Conservation (phyloP, 2,113 vertebrate species). For the Megalops atlanticus region DNA sequence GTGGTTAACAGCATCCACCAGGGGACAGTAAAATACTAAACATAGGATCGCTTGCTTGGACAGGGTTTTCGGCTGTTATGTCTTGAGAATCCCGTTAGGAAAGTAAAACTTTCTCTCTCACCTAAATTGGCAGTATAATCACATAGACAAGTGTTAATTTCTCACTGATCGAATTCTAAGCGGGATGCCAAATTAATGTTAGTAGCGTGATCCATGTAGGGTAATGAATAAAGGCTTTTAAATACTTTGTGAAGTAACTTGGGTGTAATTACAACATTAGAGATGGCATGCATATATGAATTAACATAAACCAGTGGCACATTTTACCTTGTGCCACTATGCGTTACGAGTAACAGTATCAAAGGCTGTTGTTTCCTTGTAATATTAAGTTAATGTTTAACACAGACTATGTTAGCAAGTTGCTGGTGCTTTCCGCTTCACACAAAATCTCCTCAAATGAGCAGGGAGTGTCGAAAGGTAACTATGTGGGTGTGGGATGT, state of each 20-base stretch:
- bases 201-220: not conserved
- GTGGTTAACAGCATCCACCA: conserved; percentile 48
- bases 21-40: conserved; percentile 57
- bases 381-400: not conserved
- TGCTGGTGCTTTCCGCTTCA: not conserved
- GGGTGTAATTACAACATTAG: not conserved
- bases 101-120: conserved; percentile 6
- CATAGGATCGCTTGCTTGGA: not conserved
- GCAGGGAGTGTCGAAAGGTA: not conserved
- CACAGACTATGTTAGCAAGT: not conserved
- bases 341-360: not conserved
- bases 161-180: conserved; percentile 39
- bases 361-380: not conserved
- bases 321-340: not conserved
- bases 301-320: too few relatives aligned
- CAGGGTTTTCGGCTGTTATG: not conserved
- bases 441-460: not conserved
- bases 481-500: not conserved
- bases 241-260: not conserved
- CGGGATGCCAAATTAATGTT: not conserved
- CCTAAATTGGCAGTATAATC: conserved; percentile 34
- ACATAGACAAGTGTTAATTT: conserved; percentile 30
- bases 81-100: not conserved
- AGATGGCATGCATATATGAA: not conserved
- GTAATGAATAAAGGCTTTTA: not conserved